Evolutionary conservation across 2,113 vertebrate genomes (phyloP).

Genomic region (Percopsis transmontana): DNA sequence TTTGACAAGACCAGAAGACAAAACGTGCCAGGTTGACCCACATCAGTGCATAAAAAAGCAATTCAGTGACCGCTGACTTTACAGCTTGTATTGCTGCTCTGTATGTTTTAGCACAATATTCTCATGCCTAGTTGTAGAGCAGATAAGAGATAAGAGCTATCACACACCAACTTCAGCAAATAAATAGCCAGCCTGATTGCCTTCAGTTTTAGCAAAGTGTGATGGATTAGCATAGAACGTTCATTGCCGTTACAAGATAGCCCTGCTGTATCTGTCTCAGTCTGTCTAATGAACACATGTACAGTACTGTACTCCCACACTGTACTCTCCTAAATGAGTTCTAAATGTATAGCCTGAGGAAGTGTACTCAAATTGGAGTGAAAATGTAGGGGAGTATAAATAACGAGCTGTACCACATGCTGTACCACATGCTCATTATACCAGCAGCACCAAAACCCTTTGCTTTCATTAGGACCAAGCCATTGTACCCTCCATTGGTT

Average conservation of each 20-base stretch:
- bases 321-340: not conserved
- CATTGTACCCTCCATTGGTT: slow-evolving; percentile 59
- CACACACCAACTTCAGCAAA: slow-evolving; percentile 36
- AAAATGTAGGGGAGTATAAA: slow-evolving; percentile 50
- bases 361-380: not conserved
- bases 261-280: slow-evolving; percentile 6
- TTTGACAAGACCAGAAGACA: slow-evolving; percentile 24
- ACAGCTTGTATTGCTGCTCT: slow-evolving; percentile 26
- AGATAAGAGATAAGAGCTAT: slow-evolving; percentile 36
- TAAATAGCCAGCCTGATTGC: slow-evolving; percentile 3
- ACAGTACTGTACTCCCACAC: not conserved
- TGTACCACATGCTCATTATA: slow-evolving; percentile 64
- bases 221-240: slow-evolving; percentile 32
- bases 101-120: slow-evolving; percentile 38
- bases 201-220: slow-evolving; percentile 13
- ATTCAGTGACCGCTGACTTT: slow-evolving; percentile 24
- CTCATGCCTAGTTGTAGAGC: slow-evolving; percentile 27
- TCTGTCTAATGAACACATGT: not conserved
- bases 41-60: slow-evolving; percentile 1
- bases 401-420: slow-evolving; percentile 50
- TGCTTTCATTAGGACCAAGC: slow-evolving; percentile 59
- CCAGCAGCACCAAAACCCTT: slow-evolving; percentile 61
- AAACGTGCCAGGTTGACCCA: not conserved
- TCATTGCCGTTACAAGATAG: slow-evolving; percentile 22
- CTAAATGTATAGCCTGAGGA: not conserved